Evolutionary conservation across 2,888 invertebrate genomes (phyloP), one percentile per base, ranked within the genome.

Genomic region (Lepidochrysops patricia): DNA sequence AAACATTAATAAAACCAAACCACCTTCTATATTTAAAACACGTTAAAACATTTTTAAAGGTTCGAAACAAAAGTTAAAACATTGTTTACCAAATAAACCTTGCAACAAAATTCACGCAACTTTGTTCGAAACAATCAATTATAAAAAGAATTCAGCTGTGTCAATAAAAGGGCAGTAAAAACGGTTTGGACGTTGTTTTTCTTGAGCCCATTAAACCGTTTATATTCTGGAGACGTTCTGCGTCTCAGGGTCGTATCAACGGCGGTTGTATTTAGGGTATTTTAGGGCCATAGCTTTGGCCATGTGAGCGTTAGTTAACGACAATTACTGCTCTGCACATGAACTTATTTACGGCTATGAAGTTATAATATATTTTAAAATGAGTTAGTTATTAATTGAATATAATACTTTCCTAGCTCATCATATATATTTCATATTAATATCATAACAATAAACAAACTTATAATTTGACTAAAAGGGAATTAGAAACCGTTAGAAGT

Each of bases 171-270:
- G 26, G 26, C 25, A 26, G 25, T 50, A 25, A 50, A 26, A 50
- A 26, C 26, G 26, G 13, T n/a, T 50, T 26, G 50, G 25, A 43
- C 43, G 43, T 43, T 43, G 43, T 50, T 50, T 50, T 26, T 26
- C 26, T 50, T 50, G 6, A 50, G 50, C 2, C 50, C n/a, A 50
- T 50, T 50, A 26, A 50, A 50, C 26, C 50, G 50, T 50, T 43
- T 43, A 43, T 43, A 26, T 50, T 50, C 26, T 50, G 50, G 50
- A 50, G 50, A 50, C 26, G 26, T 12, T 43, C 43, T 9, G 19
- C 23, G 43, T 43, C 43, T 43, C 43, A 43, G 43, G 43, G 19
- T 43, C 43, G 43, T 9, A 43, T 43, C 19, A 43, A 19, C 43
- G 19, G 19, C 15, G 15, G 7, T 9, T 9, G 6, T 15, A 15